Base-by-base conservation (phyloP, 2,113 vertebrate genomes). In the Embiotoca jacksoni region DNA sequence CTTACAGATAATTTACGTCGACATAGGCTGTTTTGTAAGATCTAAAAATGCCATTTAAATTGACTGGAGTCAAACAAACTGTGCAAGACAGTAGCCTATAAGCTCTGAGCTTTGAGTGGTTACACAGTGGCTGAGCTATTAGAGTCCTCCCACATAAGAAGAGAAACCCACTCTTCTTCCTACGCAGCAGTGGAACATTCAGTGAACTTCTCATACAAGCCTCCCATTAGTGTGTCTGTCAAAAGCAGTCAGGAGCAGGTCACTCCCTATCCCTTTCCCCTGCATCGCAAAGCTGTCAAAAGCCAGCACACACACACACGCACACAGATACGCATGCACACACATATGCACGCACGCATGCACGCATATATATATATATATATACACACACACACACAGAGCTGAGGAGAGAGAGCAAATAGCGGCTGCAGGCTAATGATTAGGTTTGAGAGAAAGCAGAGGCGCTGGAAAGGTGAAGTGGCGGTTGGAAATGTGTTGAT, bases 191-290 rank as follows among this genome's bases (percentile, higher is more conserved):
- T 15, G 9, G 78, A 64, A 63, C 58, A 66, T 85, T 89, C 83
- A 81, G 89, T 88, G 88, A 91, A 84, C 82, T 74, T 82, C 82
- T 84, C 64, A 72, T 78, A 78, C 78, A 70, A 78, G 74, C 69
- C 66, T 86, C 62, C 64, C 70, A 90, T 88, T 90, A 92, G 61
- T 73, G 78, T 59, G 74, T 83, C 89, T 50, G 81, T 91, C 89
- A 87, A 75, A 81, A 46, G 74, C 78, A 78, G 80, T 46, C 62
- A 75, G 74, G 60, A 78, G 66, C 72, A 80, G 82, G 67, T 85
- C 81, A 75, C 53, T 53, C 32, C 37, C 44, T n/a, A 61, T 79
- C 39, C 68, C 37, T 44, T 68, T 50, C 14, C 53, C 44, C 58
- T 3, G 8, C 74, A 72, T 60, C 32, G 53, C 64, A 70, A 39